Percentiles rank a stretch among this genome's conserved stretches.
Conservation (phyloP, 2,888 invertebrate genomes). For the Cacoxenus indagator region DNA sequence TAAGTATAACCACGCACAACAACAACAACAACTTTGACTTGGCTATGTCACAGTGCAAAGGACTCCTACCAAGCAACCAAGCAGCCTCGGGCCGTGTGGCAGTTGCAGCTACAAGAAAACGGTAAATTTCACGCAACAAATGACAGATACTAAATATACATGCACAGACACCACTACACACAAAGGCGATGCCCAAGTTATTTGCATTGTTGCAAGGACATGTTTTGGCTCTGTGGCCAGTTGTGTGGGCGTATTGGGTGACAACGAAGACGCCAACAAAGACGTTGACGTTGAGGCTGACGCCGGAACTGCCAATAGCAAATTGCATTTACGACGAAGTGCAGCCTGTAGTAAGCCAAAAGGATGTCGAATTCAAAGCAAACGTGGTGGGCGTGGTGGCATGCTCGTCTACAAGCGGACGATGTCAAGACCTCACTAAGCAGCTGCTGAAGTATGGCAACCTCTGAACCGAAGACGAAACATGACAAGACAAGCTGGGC, state of each 20-base stretch:
- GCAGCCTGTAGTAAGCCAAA: constrained; percentile 39
- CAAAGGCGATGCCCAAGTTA: neutral
- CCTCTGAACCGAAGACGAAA: neutral
- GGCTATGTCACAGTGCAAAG: constrained; percentile 6
- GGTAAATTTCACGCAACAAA: constrained; percentile 62
- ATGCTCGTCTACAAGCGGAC: no score
- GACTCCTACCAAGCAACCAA: constrained; percentile 2
- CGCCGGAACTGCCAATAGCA: constrained; percentile 43
- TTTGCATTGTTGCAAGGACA: neutral
- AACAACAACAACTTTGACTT: neutral
- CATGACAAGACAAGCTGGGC: constrained; percentile 32
- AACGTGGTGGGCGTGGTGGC: neutral
- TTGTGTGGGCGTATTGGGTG: neutral
- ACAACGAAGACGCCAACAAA: constrained; percentile 13
- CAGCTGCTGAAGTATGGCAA: no score
- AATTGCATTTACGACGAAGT: constrained; percentile 58
- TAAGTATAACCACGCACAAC: neutral
- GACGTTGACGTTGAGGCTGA: no score
- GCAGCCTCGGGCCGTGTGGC: neutral
- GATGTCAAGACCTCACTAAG: no score
- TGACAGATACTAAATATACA: constrained; percentile 48
- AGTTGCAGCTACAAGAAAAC: constrained; percentile 49
- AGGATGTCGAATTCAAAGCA: neutral
- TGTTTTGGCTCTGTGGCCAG: constrained; percentile 11
- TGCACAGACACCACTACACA: constrained; percentile 7